Evolutionary conservation across 1,140 invertebrate species (phyloP), one percentile per base, ranked within the genome.

Genomic region (Drosophila virilis): DNA sequence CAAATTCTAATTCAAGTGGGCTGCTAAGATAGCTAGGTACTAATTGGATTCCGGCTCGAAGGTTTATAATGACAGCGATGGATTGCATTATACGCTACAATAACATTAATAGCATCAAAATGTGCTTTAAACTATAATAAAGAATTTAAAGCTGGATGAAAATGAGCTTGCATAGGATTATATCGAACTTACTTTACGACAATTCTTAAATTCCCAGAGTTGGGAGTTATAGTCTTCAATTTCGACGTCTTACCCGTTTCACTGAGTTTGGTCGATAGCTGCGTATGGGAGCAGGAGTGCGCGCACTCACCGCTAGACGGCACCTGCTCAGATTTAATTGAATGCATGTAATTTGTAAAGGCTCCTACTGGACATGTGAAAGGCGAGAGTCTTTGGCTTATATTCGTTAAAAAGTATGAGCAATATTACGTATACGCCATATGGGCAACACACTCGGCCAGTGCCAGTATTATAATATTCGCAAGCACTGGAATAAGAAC

Each of bases 401-500:
- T 38, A 61, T 45, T 45, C 51, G 43, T 33, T 45, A 37, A 50
- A 28, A 28, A 28, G 4, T 13, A 38, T 17, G 13, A 10, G 17
- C 32, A 12, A 9, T 17, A 46, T 46, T 15, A 46, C 28, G 50
- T 12, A 52, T 33, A 17, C 33, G 50, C 35, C 8, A 15, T 8
- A 5, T 13, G 22, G 8, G n/a, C 15, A 9, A 91, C 89, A 67
- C 91, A 86, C 76, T 88, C 90, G 61, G 66, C 76, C 72, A 91
- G 35, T 52, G 91, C 91, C 79, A 92, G 85, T 84, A 91, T 91
- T 77, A 92, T 91, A 83, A 92, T 92, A 85, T 92, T 91, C 77
- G 85, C 80, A 91, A 92, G 92, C 69, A 92, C 91, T 46, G 91
- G 91, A 78, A 92, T 91, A 74, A 91, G 91, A 77, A 92, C 91